Base-by-base conservation (phyloP, 2,888 invertebrate species). In the Luperina nickerlii region DNA sequence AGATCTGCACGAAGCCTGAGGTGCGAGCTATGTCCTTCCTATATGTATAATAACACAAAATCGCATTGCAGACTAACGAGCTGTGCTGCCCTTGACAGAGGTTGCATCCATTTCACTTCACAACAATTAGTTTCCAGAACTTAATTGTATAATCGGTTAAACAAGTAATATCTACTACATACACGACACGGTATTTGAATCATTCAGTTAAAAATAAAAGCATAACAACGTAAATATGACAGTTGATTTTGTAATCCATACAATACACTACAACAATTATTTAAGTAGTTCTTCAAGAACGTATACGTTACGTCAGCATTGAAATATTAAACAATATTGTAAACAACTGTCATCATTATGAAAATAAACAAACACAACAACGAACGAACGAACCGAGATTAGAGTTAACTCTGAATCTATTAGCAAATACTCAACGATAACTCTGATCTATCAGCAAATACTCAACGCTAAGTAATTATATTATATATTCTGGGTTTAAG, bases 51-150 rank as follows among this genome's bases (percentile, higher is more conserved):
- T 62, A 62, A 65, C 79, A 66, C 42, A 62, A 70, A 57, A 69
- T 45, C 51, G 51, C 73, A 2, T 57, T 60, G 51, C 54, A 70
- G 45, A 38, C 73, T 57, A 66, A 48, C 18, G 32, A 60, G 9
- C 54, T 1, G 20, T 60, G 24, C 48, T 60, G n/a, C 24, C 45
- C 0, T 11, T 18, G 42, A 48, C n/a, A 54, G 18, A 65, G 24
- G 42, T 38, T 67, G 62, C 45, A 60, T 27, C 76, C 27, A 51
- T 71, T 67, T 32, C 42, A 68, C 67, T 72, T 74, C 54, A 54
- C 54, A 65, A 71, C 57, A 86, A 82, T 70, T 72, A 84, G 79
- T 86, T 82, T 1, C 70, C 68, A 78, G 67, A 86, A 79, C 73
- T 71, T 60, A 65, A 69, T 79, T 67, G 78, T 79, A 48, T 69